These are phyloP conservation scores for Mellivora capensis DNA, from an alignment of 2,113 vertebrate genomes.

Conservation along the genomic window DNA sequence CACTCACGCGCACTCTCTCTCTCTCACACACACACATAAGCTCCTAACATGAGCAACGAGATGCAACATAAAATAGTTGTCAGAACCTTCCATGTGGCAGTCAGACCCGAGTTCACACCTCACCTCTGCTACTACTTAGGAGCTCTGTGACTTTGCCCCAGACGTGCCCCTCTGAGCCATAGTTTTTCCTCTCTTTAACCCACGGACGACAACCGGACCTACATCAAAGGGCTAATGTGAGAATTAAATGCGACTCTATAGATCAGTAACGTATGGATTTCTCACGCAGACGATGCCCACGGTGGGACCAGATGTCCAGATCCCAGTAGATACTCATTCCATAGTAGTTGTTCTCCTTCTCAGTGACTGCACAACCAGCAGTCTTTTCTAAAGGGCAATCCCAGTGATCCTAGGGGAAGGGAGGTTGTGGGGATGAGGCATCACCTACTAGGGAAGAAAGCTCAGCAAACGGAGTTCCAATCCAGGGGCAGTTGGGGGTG, in stretches of 20 bases:
- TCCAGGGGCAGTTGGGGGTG: not conserved
- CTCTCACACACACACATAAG: not conserved
- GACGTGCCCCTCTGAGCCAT: not conserved
- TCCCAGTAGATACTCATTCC: not conserved
- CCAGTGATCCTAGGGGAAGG: not conserved
- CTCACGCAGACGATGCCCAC: rapidly evolving
- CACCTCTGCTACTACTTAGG: not conserved
- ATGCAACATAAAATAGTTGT: not conserved
- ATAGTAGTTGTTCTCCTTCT: not conserved
- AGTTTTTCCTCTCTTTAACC: not conserved
- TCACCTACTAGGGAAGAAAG: not conserved
- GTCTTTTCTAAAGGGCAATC: not conserved
- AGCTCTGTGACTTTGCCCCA: not conserved
- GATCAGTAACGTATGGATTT: not conserved
- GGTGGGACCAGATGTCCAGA: not conserved
- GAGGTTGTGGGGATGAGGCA: rapidly evolving
- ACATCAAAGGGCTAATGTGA: not conserved
- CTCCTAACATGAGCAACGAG: not conserved
- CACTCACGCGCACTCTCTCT: not conserved
- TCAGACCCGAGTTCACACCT: not conserved
- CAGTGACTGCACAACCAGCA: not conserved
- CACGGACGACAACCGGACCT: not conserved
- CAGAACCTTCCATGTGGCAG: not conserved
- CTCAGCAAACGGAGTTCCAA: not conserved
- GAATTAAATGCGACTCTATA: not conserved